Evolutionary conservation across 1,140 invertebrate species (phyloP).

Genomic region (Zaprionus capensis): DNA sequence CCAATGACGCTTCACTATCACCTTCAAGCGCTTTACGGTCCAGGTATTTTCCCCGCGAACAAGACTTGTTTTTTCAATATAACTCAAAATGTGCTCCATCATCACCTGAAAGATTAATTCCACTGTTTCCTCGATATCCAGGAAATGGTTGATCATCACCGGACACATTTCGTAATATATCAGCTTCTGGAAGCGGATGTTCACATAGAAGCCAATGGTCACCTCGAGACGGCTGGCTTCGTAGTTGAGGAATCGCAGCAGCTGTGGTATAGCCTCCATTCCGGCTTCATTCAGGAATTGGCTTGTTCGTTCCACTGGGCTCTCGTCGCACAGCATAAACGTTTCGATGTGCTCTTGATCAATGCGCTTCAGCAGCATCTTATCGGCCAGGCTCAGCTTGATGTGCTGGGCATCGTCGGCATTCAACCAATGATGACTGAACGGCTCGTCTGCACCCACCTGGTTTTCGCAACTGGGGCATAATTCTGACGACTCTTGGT

Average conservation of each 20-base stretch:
- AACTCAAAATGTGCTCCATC: conserved; percentile 61
- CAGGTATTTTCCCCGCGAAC: conserved; percentile 53
- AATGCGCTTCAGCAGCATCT: conserved; percentile 42
- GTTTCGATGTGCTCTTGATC: conserved; percentile 50
- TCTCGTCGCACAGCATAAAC: conserved; percentile 64
- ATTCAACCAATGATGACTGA: conserved; percentile 55
- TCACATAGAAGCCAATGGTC: conserved; percentile 62
- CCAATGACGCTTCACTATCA: conserved; percentile 47
- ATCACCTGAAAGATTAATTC: conserved; percentile 64
- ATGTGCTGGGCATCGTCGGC: conserved; percentile 27
- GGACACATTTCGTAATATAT: conserved; percentile 57
- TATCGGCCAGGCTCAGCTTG: conserved; percentile 30
- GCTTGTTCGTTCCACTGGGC: conserved; percentile 37
- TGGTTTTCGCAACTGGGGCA: conserved; percentile 48
- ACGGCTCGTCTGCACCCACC: conserved; percentile 45
- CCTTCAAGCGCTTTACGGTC: conserved; percentile 50
- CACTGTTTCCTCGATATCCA: conserved; percentile 60
- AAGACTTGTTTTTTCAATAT: conserved; percentile 33
- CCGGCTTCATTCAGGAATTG: conserved; percentile 61
- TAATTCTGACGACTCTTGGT: conserved; percentile 24
- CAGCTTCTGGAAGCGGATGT: conserved; percentile 23
- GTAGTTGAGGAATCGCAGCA: conserved; percentile 54
- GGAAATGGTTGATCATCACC: conserved; percentile 42
- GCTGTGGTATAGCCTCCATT: conserved; percentile 58
- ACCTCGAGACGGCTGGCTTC: conserved; percentile 44